Evolutionary conservation across 2,113 vertebrate species (phyloP).

Genomic region (Coracopsis vasa): DNA sequence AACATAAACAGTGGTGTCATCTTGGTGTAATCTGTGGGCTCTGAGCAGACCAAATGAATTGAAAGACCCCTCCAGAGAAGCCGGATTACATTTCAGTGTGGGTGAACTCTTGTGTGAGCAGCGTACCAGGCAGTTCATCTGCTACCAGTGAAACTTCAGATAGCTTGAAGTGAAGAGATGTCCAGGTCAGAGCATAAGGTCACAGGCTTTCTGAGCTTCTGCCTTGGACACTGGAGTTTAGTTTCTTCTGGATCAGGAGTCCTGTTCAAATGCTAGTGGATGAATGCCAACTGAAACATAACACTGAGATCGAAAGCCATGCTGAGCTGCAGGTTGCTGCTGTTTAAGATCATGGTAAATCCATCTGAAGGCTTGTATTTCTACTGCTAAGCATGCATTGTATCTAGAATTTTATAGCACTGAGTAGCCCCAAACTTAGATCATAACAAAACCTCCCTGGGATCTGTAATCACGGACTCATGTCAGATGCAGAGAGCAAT

Average conservation of each 20-base stretch:
- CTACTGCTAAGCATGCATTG: not conserved
- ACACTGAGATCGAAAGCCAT: not conserved
- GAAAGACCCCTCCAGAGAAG: not conserved
- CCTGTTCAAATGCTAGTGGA: not conserved
- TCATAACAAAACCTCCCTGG: not conserved
- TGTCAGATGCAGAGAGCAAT: not conserved
- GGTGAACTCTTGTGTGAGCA: fast-evolving
- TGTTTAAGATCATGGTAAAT: not conserved
- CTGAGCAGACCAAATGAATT: not conserved
- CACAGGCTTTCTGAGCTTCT: not conserved
- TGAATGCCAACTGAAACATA: not conserved
- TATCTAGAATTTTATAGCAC: not conserved
- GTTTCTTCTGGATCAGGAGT: not conserved
- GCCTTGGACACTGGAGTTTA: not conserved
- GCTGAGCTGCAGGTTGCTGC: not conserved
- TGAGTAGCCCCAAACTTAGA: not conserved
- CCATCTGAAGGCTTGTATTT: not conserved
- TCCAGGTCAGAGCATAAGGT: not conserved
- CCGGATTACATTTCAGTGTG: not conserved
- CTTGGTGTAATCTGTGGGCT: not conserved
- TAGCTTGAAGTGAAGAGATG: not conserved
- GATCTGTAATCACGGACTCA: not conserved
- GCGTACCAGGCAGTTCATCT: fast-evolving
- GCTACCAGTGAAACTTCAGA: not conserved
- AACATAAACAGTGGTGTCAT: not conserved